Percentiles rank a stretch among this genome's conserved stretches.
These are phyloP conservation scores for Hyalella azteca DNA, from an alignment of 2,888 invertebrate species.

Conservation along the genomic window DNA sequence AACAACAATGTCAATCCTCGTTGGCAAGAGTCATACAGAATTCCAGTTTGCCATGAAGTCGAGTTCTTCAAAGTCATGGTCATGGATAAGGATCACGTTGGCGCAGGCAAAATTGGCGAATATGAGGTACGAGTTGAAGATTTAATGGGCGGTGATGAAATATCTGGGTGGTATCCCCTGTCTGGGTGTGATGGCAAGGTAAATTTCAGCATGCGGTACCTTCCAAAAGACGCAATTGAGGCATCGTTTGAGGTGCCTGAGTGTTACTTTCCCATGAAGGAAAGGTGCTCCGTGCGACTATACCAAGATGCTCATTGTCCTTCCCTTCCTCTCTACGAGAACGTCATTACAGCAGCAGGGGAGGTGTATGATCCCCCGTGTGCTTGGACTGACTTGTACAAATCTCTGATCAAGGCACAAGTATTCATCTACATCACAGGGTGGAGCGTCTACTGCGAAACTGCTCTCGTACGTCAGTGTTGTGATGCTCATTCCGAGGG, in stretches of 20 bases:
- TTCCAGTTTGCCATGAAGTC: constrained; percentile 55
- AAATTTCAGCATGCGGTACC: constrained; percentile 53
- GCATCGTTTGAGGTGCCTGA: constrained; percentile 55
- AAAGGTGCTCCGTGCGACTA: constrained; percentile 50
- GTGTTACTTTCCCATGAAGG: constrained; percentile 55
- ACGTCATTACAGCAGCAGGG: constrained; percentile 43
- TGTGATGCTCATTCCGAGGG: constrained; percentile 45
- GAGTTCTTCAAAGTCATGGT: constrained; percentile 53
- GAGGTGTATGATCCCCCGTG: constrained; percentile 52
- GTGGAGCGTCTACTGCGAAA: constrained; percentile 58
- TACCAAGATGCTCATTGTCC: constrained; percentile 59
- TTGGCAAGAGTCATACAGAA: constrained; percentile 58
- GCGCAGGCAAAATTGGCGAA: constrained; percentile 45
- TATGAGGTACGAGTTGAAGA: constrained; percentile 48
- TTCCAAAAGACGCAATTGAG: constrained; percentile 56
- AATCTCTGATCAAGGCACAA: constrained; percentile 52
- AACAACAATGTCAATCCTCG: constrained; percentile 56
- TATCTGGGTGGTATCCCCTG: constrained; percentile 56
- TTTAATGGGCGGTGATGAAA: constrained; percentile 48
- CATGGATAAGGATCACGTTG: constrained; percentile 55
- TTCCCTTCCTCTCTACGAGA: constrained; percentile 51
- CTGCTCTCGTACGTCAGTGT: constrained; percentile 48
- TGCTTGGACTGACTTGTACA: constrained; percentile 58
- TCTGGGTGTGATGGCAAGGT: constrained; percentile 54
- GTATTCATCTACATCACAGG: constrained; percentile 58